phyloP scores from a whole-genome alignment of 1,140 invertebrate species.

The Drosophila auraria region DNA sequence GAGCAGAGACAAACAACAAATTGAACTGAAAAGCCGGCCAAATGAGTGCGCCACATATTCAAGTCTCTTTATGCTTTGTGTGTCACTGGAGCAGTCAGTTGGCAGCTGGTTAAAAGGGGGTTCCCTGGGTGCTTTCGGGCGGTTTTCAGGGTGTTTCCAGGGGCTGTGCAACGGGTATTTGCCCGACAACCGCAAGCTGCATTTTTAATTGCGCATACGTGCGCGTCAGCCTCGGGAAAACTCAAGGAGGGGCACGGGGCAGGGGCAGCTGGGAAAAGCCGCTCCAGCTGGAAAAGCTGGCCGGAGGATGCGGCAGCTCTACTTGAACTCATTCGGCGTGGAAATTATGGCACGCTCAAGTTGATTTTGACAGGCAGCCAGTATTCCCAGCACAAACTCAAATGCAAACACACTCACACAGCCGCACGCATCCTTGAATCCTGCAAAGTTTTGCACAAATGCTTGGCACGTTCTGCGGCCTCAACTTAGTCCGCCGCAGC shows the following conservation, averaged over 20 bases:
- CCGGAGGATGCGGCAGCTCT: slow-evolving; percentile 55
- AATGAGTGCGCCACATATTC: slow-evolving; percentile 58
- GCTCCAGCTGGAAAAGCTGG: slow-evolving; percentile 27
- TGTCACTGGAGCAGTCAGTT: slow-evolving; percentile 72
- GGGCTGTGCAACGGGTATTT: slow-evolving; percentile 29
- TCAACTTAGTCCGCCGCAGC: slow-evolving; percentile 4
- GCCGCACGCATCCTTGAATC: slow-evolving; percentile 60
- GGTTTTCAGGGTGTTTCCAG: not conserved
- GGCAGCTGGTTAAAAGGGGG: slow-evolving; percentile 24
- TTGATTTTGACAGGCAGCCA: slow-evolving; percentile 73
- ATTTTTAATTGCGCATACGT: slow-evolving; percentile 82
- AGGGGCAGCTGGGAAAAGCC: slow-evolving; percentile 2
- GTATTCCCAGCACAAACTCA: slow-evolving; percentile 42
- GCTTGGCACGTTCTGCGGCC: slow-evolving; percentile 59
- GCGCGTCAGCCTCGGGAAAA: slow-evolving; percentile 48
- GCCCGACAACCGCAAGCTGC: slow-evolving; percentile 77
- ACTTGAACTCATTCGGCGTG: slow-evolving; percentile 78
- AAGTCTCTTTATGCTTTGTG: slow-evolving; percentile 59
- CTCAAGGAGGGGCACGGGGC: slow-evolving; percentile 6
- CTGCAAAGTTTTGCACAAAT: slow-evolving; percentile 66
- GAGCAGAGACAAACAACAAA: slow-evolving; percentile 55
- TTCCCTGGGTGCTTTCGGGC: not conserved
- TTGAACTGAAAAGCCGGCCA: slow-evolving; percentile 61
- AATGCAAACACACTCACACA: slow-evolving; percentile 24
- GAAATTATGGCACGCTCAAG: slow-evolving; percentile 79